These are phyloP conservation scores for Heliconius ethilla DNA, from an alignment of 2,888 invertebrate species.

Conservation along the genomic window DNA sequence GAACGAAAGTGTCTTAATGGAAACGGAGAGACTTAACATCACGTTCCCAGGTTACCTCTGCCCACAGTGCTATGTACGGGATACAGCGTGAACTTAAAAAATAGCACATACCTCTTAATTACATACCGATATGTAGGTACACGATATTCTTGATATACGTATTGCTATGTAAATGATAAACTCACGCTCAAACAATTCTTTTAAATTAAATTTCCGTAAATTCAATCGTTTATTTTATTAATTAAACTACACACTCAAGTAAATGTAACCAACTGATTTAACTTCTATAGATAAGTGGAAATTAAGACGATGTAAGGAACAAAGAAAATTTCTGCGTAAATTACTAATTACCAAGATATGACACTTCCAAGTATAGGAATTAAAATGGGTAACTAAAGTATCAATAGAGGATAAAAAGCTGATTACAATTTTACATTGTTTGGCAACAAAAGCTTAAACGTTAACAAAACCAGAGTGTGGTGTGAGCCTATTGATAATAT, in stretches of 20 bases:
- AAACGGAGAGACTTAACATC: background rate
- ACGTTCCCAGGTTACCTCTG: background rate
- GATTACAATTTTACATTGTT: conserved; percentile 30
- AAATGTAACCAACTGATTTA: too few relatives aligned
- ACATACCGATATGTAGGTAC: too few relatives aligned
- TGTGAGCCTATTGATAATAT: conserved; percentile 37
- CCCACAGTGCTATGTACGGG: background rate
- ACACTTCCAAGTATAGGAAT: conserved; percentile 13
- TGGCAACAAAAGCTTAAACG: conserved; percentile 25
- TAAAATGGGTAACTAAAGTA: background rate
- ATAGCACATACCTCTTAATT: too few relatives aligned
- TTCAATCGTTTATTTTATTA: too few relatives aligned
- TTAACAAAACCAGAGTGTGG: conserved; percentile 29
- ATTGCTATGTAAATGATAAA: too few relatives aligned
- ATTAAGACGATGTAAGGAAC: background rate
- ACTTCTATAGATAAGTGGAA: background rate
- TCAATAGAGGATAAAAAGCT: conserved; percentile 16
- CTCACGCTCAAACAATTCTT: too few relatives aligned
- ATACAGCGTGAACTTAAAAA: background rate
- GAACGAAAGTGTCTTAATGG: background rate
- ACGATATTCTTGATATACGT: too few relatives aligned
- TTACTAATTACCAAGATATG: background rate
- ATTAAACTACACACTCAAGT: too few relatives aligned
- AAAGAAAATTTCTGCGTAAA: background rate
- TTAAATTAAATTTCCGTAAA: too few relatives aligned